Base-by-base conservation (phyloP, 2,113 vertebrate genomes). In the Tetrao urogallus region DNA sequence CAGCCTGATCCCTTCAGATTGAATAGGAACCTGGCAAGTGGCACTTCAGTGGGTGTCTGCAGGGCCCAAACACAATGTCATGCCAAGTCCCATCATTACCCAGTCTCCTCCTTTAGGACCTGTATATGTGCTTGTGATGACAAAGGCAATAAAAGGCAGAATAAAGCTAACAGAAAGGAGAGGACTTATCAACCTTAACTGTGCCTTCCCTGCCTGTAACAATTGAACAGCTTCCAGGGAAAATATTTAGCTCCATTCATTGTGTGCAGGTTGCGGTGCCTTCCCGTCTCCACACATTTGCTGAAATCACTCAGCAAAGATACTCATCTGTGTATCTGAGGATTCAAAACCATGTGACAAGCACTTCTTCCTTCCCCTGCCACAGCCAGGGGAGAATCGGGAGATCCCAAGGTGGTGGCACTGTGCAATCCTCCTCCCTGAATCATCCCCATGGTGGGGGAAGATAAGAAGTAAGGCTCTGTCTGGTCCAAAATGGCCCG, bases 151-250 rank as follows among this genome's bases (percentile, higher is more conserved):
- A 11, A 58, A 65, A 95, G 28, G 40, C 48, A 94, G 63, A 92
- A 84, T 82, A 90, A 92, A 95, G 57, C 61, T 71, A 91, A 86
- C 80, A 96, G 85, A 95, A 88, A 58, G 61, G 63, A 95, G 82
- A 90, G 70, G 82, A 90, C 13, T 8, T 52, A 74, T 87, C 86
- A 90, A 13, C 84, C 56, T 95, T 73, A 94, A 92, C 74, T 1
- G 2, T 5, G 4, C 69, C 80, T 88, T 91, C 72, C 58, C 72
- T 78, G 61, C 60, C 47, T 73, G 79, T 56, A 95, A 91, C 65
- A 95, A 94, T 0, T 92, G 85, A 95, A 94, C 30, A 61, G 90
- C 63, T 95, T 96, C 95, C 96, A 95, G 90, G 16, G 89, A 94
- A 95, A 95, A 93, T 69, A 95, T 65, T 90, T 69, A 54, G 73